Percentiles rank a stretch among this genome's conserved stretches.
phyloP scores from a whole-genome alignment of 2,797 vertebrate species.

The Galaxias olidus region DNA sequence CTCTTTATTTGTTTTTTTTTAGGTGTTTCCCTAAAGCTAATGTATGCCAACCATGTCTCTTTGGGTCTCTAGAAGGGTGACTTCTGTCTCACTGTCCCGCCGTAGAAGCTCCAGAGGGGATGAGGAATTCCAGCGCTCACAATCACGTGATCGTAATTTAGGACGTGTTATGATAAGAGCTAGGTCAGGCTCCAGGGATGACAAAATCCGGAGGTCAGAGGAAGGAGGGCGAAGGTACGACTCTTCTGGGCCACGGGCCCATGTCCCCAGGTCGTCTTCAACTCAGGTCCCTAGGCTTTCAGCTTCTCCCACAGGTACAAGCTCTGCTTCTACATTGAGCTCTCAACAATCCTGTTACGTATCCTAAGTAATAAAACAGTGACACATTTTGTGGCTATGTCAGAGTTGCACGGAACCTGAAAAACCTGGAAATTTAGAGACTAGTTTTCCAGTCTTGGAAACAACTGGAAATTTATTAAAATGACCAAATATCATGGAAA shows the following conservation, averaged over 20 bases:
- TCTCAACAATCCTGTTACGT: too few relatives aligned
- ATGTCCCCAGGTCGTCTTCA: conserved; percentile 71
- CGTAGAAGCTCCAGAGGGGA: conserved; percentile 58
- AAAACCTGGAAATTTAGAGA: too few relatives aligned
- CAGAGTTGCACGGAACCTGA: too few relatives aligned
- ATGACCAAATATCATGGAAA: too few relatives aligned
- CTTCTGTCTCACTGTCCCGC: conserved; percentile 56
- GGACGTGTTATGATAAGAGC: conserved; percentile 52
- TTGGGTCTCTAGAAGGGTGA: conserved; percentile 64
- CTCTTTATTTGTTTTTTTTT: background rate
- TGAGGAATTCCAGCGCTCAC: conserved; percentile 69
- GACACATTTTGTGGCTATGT: too few relatives aligned
- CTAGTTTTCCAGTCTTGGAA: too few relatives aligned
- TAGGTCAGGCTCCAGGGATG: conserved; percentile 80
- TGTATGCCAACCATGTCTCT: background rate
- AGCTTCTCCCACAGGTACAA: conserved; percentile 76
- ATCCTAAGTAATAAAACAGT: too few relatives aligned
- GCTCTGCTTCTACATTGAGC: background rate
- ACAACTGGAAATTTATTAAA: too few relatives aligned
- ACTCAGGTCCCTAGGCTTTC: too few relatives aligned
- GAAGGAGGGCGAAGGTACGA: conserved; percentile 70
- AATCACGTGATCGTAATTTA: conserved; percentile 72
- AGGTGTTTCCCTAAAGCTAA: background rate
- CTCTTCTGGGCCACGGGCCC: conserved; percentile 67
- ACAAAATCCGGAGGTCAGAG: conserved; percentile 58